Conservation (phyloP, 2,113 vertebrate genomes). For the Genyomyrus donnyi region DNA sequence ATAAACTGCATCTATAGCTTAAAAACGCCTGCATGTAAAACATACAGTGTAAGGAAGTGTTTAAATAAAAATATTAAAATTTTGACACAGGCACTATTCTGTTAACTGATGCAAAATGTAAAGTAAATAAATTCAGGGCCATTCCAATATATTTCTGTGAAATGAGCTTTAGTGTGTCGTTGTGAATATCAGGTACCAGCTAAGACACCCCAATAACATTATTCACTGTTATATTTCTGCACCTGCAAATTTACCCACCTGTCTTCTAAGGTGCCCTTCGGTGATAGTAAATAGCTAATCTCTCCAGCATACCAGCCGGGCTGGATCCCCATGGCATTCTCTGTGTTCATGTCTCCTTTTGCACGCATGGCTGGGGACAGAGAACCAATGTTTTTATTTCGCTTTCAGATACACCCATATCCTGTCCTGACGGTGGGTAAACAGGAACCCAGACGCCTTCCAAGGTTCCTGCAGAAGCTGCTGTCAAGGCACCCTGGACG, state of each 20-base stretch:
- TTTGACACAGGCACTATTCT: background rate
- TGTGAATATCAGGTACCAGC: background rate
- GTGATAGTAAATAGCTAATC: background rate
- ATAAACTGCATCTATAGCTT: background rate
- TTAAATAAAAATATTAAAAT: background rate
- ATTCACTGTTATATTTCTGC: background rate
- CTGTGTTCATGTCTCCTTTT: background rate
- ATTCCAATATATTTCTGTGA: slow-evolving; percentile 22
- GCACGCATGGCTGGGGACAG: background rate
- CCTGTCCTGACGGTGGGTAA: slow-evolving; percentile 48
- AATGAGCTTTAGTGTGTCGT: slow-evolving; percentile 11
- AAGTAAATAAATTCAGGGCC: background rate
- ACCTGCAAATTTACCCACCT: background rate
- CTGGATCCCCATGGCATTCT: background rate
- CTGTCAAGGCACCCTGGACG: slow-evolving; percentile 39
- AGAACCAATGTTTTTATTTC: background rate
- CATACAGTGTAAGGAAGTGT: background rate
- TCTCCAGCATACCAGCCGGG: background rate
- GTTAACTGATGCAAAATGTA: background rate
- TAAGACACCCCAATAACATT: background rate
- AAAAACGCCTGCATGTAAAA: background rate
- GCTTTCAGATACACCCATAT: slow-evolving; percentile 36
- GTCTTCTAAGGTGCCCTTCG: background rate
- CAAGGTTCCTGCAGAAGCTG: slow-evolving; percentile 51
- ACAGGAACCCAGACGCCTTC: slow-evolving; percentile 31